Evolutionary conservation across 2,113 vertebrate species (phyloP), one percentile per base, ranked within the genome.

Genomic region (Grallaria varia): DNA sequence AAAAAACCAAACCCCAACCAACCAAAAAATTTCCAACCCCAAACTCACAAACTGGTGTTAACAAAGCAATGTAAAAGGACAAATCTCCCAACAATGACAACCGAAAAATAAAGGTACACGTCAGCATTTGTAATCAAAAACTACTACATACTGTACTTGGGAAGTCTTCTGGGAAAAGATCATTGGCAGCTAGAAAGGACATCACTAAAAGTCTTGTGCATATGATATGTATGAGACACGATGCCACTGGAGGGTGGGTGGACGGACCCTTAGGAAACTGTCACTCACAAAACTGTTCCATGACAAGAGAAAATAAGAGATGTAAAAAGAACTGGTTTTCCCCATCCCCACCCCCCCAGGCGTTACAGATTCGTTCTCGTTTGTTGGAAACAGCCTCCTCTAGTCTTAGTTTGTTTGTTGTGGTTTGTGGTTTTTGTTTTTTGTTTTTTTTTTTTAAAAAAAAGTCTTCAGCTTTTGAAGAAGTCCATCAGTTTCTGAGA

Each of bases 11-110:
- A 88, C 55, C 91, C 95, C 64, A 85, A 84, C 56, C 83, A 87
- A 95, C 44, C 78, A 84, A 63, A 88, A 95, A 95, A 87, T 78
- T 92, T 92, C 95, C 93, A 84, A 69, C 83, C 90, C 81, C 90
- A 9, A 73, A 93, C 95, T 93, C 97, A 90, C 92, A 68, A 94
- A 94, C 87, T 10, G 94, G 82, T 98, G 98, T 97, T 96, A 98
- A 98, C 96, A 98, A 97, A 98, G 95, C 95, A 96, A 97, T 58
- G 95, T 31, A 94, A 95, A 96, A 97, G 93, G 94, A 94, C 96
- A 68, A 82, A 90, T 92, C 92, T 96, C 91, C 96, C 95, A 75
- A 89, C 94, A 63, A 93, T 95, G 94, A 97, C 97, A 97, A 98
- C 93, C 2, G 5, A 47, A 91, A 97, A 97, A 94, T 68, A 95